Evolutionary conservation across 1,140 invertebrate species (phyloP), one percentile per base, ranked within the genome.

Genomic region (Ptiloglossa arizonensis): DNA sequence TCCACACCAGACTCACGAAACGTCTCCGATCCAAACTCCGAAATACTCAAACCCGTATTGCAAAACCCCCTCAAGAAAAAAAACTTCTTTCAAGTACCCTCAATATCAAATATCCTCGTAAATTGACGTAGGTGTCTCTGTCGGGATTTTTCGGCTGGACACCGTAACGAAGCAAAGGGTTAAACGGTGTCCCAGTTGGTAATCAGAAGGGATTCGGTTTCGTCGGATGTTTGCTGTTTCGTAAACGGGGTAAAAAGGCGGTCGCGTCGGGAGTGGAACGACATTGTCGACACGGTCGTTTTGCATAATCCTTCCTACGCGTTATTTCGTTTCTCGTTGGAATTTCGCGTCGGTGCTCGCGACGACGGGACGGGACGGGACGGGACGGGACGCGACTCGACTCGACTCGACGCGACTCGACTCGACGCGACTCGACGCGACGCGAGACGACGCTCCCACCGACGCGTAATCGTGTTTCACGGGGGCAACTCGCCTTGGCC

Each of bases 401-500:
- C n/a, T 24, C 56, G 76, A 59, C 38, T n/a, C n/a, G n/a, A n/a
- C n/a, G n/a, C n/a, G 11, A 41, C 3, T 5, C 19, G 15, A 24
- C 2, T 41, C 38, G 11, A 41, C 3, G 13, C 19, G 15, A 24
- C 2, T 41, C 38, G 29, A 15, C 9, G 38, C 11, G n/a, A n/a
- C n/a, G 29, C 56, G 76, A 59, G 46, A n/a, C n/a, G n/a, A n/a
- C n/a, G n/a, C n/a, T n/a, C n/a, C n/a, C n/a, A n/a, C n/a, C n/a
- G n/a, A n/a, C n/a, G n/a, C n/a, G n/a, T n/a, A n/a, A n/a, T 87
- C 85, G 64, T 48, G 80, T 86, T 88, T 82, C 81, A 64, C 82
- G 80, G 78, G 48, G 79, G 75, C 64, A 83, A 73, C 72, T 89
- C 76, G 82, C 89, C 89, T 90, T 91, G 90, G 89, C 88, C 88